A percentile compares a stretch with the other conserved stretches of the same genome.
phyloP scores from a whole-genome alignment of 2,888 invertebrate species.

The Allolobophora icterica region DNA sequence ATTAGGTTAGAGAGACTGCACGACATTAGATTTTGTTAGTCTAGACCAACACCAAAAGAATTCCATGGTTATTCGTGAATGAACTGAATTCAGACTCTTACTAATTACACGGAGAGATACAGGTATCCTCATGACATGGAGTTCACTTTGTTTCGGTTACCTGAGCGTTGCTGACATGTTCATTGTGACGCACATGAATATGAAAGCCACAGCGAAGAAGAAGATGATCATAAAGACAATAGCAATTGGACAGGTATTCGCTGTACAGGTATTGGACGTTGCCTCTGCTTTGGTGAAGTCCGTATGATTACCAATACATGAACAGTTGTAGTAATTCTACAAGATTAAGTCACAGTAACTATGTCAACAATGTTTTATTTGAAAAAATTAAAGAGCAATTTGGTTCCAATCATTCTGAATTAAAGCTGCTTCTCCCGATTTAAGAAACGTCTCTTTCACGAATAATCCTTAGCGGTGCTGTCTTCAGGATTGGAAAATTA shows the following conservation, averaged over 20 bases:
- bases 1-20: too few relatives aligned
- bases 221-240: slow-evolving; percentile 40
- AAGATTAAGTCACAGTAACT: neutral
- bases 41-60: too few relatives aligned
- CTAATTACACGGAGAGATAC: too few relatives aligned
- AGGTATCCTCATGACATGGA: too few relatives aligned
- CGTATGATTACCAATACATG: slow-evolving; percentile 5
- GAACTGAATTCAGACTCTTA: too few relatives aligned
- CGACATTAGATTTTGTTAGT: too few relatives aligned
- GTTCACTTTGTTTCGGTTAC: neutral
- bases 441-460: neutral
- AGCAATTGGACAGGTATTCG: neutral
- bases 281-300: neutral
- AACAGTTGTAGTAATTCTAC: slow-evolving; percentile 33
- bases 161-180: slow-evolving; percentile 44
- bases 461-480: too few relatives aligned
- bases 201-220: slow-evolving; percentile 39
- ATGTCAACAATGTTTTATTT: neutral
- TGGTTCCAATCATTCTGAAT: neutral
- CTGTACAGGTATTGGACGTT: neutral
- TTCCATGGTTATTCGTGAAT: too few relatives aligned
- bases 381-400: neutral
- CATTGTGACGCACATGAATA: slow-evolving; percentile 45
- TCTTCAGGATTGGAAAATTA: too few relatives aligned
- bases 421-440: neutral